Evolutionary conservation across 2,113 vertebrate species (phyloP), one percentile per base, ranked within the genome.

Genomic region (Dunckerocampus dactyliophorus): DNA sequence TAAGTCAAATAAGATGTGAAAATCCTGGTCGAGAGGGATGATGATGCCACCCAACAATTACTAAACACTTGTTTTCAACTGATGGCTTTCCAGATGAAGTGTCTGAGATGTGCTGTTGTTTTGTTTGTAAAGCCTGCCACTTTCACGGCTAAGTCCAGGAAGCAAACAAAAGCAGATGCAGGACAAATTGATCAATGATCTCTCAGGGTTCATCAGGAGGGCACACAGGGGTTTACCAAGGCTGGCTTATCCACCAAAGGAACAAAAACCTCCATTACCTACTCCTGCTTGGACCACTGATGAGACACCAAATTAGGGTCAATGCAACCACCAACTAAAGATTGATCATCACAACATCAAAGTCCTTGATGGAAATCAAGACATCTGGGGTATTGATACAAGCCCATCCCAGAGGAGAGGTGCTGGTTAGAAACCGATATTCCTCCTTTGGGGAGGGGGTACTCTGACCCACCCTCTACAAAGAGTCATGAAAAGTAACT

Each of bases 261-360:
- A 88, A 87, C 82, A 80, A 80, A 90, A 86, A 87, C 71, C 83
- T 80, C 78, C 74, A 79, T 81, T 80, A 90, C 85, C 86, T 88
- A 76, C 79, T 82, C 62, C 87, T 79, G 79, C 78, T 80, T 63
- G 58, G 77, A 76, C 74, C 81, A 84, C 78, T 83, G 86, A 88
- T 86, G 87, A 89, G 83, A 89, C 88, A 86, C 87, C 82, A 85
- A 85, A 84, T 77, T 66, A 71, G 75, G 88, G 88, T 91, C 88
- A 90, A 89, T 90, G 76, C 87, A 89, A 87, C 80, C 86, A 88
- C 84, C 87, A 86, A 87, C 77, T 72, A 81, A 81, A 88, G 88
- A 91, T 89, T 88, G 88, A 91, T 90, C 84, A 89, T 80, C 66
- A 61, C 71, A 83, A 89, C 90, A 89, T 90, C 88, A 92, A 91